These are phyloP conservation scores for Hanleya hanleyi DNA, from an alignment of 2,888 invertebrate genomes.

Conservation along the genomic window DNA sequence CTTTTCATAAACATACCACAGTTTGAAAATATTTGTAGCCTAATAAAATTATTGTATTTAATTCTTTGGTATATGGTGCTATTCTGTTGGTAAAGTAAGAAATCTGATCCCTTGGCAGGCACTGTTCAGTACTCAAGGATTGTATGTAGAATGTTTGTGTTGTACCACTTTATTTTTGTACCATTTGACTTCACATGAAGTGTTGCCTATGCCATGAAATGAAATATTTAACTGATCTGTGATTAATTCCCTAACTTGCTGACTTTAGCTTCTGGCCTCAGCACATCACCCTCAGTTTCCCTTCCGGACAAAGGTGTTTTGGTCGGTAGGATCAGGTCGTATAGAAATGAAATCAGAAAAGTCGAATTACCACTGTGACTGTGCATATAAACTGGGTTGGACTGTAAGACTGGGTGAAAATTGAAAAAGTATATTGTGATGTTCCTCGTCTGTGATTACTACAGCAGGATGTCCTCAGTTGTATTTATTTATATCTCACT, in stretches of 20 bases:
- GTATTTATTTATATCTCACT: too few species aligned
- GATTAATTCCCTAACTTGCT: neutral
- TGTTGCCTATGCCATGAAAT: constrained; percentile 5
- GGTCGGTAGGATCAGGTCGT: too few species aligned
- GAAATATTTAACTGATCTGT: neutral
- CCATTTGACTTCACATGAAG: neutral
- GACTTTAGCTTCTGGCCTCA: neutral
- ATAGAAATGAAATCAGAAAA: too few species aligned
- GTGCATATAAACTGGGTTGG: too few species aligned
- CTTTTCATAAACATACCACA: neutral
- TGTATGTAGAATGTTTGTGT: constrained; percentile 1
- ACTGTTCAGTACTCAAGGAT: neutral
- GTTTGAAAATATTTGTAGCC: neutral
- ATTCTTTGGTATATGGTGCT: constrained; percentile 11
- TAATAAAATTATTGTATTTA: constrained; percentile 1
- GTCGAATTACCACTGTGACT: too few species aligned
- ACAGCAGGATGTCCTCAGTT: neutral
- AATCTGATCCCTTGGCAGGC: neutral
- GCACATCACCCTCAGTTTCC: neutral
- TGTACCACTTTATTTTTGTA: constrained; percentile 10
- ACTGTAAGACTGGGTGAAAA: too few species aligned
- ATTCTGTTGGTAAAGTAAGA: constrained; percentile 7
- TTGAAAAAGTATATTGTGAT: neutral
- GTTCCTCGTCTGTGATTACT: neutral
- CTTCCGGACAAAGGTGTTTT: too few species aligned